A percentile compares a stretch with the other conserved stretches of the same genome.
These are phyloP conservation scores for Epizoanthus fatuus DNA, from an alignment of 92 coral and sea anemone species.

Conservation along the genomic window DNA sequence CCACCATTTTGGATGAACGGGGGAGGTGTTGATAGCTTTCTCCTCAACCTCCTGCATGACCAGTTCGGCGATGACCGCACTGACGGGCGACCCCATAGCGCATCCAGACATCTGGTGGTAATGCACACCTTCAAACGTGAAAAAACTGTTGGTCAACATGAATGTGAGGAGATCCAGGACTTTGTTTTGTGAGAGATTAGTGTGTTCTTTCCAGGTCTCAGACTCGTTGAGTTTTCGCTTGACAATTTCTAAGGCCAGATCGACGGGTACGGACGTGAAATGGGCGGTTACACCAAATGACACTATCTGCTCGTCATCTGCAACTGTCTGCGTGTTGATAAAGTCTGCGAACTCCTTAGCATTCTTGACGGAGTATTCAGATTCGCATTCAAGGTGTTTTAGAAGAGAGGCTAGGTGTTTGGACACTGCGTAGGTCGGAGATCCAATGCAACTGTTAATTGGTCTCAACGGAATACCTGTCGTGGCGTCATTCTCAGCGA, in stretches of 20 bases:
- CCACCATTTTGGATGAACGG: too few relatives aligned
- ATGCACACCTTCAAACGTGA: neutral
- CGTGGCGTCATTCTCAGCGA: neutral
- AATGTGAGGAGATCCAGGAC: neutral
- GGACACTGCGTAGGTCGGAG: constrained; percentile 22
- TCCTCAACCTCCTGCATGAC: too few relatives aligned
- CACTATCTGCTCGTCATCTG: constrained; percentile 10
- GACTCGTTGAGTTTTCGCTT: neutral
- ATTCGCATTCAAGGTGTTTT: constrained; percentile 10
- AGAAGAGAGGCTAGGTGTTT: constrained; percentile 18
- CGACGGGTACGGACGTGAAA: neutral
- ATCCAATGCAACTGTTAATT: constrained; percentile 39
- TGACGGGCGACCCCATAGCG: too few relatives aligned
- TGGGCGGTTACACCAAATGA: constrained; percentile 9
- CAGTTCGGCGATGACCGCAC: too few relatives aligned
- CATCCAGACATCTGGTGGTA: constrained; percentile 6
- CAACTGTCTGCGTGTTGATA: neutral
- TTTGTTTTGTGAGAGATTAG: neutral
- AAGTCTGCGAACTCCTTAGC: constrained; percentile 34
- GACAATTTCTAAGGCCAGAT: constrained; percentile 18
- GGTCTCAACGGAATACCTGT: constrained; percentile 20
- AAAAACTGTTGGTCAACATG: neutral
- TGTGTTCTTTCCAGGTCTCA: neutral
- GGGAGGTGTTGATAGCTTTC: too few relatives aligned
- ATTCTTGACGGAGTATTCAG: constrained; percentile 3